These are phyloP conservation scores for Amazona vittata DNA, from an alignment of 2,113 vertebrate genomes.

Conservation along the genomic window DNA sequence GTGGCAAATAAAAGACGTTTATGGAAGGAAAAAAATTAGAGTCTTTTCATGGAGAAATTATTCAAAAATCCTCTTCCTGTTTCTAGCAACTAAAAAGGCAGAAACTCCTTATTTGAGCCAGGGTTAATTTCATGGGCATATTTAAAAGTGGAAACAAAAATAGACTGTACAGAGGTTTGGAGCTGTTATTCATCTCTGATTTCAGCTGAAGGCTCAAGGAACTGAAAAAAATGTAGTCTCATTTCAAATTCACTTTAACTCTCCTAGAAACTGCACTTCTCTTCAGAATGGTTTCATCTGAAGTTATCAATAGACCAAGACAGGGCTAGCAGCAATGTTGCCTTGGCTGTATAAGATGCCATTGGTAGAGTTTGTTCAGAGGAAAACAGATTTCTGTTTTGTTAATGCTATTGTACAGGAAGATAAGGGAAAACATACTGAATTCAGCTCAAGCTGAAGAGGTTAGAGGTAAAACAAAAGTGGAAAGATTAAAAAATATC, in stretches of 20 bases:
- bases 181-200: background rate
- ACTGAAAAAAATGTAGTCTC: background rate
- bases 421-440: background rate
- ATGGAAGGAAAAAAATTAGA: background rate
- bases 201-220: background rate
- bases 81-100: background rate
- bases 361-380: background rate
- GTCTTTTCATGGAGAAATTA: background rate
- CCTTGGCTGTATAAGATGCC: background rate
- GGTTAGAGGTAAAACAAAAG: background rate
- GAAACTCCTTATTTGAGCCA: background rate
- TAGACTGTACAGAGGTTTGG: background rate
- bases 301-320: background rate
- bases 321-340: background rate
- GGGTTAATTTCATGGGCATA: background rate
- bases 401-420: background rate
- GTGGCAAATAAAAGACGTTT: background rate
- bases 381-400: conserved; percentile 5
- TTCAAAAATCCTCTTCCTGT: background rate
- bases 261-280: background rate
- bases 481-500: background rate
- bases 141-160: background rate
- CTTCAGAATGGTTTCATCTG: background rate
- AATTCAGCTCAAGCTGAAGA: background rate
- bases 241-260: background rate